Evolutionary conservation across 2,888 invertebrate genomes (phyloP), one percentile per base, ranked within the genome.

Genomic region (Entomobrya multifasciata): DNA sequence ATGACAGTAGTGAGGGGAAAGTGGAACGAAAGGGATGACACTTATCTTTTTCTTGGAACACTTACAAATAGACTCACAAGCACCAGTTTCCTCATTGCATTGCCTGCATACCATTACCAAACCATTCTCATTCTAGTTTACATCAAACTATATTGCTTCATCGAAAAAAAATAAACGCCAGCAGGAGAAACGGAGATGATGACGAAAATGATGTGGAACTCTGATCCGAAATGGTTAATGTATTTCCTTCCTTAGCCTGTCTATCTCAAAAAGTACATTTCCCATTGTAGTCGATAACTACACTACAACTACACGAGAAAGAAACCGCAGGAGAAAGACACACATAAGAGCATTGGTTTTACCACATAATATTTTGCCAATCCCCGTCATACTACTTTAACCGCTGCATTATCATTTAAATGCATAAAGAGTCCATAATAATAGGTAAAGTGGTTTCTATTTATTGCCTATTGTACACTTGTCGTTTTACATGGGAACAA

Each of bases 21-120:
- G 65, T 0, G 60, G 65, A 65, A 41, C n/a, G 65, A 65, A 65
- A 55, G 30, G 74, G 74, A 30, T 74, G 74, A 74, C 74, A 30
- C 52, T 52, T 52, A 74, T 52, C 52, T 41, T 10, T 30, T 49
- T 17, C 25, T 65, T 65, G 41, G 65, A 65, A 65, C 74, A 74
- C 74, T 47, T 49, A 72, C 30, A 22, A 22, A 30, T 25, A 65
- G 1, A 65, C 65, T 65, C 36, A 65, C 17, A n/a, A n/a, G n/a
- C n/a, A n/a, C n/a, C n/a, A n/a, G n/a, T n/a, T n/a, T n/a, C n/a
- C n/a, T n/a, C n/a, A n/a, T n/a, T n/a, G n/a, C n/a, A n/a, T n/a
- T n/a, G 41, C 17, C 65, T 41, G 27, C 25, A 10, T 65, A 36
- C 20, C 6, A 20, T 20, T 65, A 20, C 65, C 65, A 65, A 41